A percentile compares a stretch with the other conserved stretches of the same genome.
Evolutionary conservation across 2,888 invertebrate genomes (phyloP).

Genomic region (Nebria salina): DNA sequence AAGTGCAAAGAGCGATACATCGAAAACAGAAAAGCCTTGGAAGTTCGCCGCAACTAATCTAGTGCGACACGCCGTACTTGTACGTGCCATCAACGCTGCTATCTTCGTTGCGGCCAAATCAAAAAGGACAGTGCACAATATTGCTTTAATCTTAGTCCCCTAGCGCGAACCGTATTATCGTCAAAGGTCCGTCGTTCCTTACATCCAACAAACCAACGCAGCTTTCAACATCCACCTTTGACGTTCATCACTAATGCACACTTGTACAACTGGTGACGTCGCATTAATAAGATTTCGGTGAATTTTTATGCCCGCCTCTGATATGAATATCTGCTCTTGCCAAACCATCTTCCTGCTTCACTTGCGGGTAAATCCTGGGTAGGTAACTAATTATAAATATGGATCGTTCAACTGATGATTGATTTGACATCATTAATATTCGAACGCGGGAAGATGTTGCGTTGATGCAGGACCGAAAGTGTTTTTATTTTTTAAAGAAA

Average conservation of each 20-base stretch:
- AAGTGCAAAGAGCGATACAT: constrained; percentile 3
- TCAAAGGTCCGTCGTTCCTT: constrained; percentile 55
- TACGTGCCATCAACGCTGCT: constrained; percentile 17
- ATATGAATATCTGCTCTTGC: constrained; percentile 34
- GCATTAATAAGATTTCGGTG: constrained; percentile 54
- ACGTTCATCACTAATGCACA: constrained; percentile 45
- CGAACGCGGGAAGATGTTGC: neutral
- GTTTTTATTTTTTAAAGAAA: neutral
- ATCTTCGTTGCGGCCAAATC: constrained; percentile 31
- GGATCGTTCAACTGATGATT: constrained; percentile 12
- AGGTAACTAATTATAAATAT: constrained; percentile 17
- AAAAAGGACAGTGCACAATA: constrained; percentile 57
- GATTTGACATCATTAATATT: constrained; percentile 10
- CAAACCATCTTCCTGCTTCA: neutral
- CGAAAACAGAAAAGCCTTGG: constrained; percentile 19
- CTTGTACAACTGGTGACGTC: constrained; percentile 46
- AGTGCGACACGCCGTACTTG: constrained; percentile 29
- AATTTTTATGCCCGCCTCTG: constrained; percentile 36
- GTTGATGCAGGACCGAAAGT: neutral
- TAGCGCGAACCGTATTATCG: constrained; percentile 53
- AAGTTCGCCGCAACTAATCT: constrained; percentile 43
- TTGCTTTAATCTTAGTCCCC: constrained; percentile 57
- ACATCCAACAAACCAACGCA: constrained; percentile 52
- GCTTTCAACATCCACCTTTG: constrained; percentile 50
- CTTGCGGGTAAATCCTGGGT: constrained; percentile 15